Base-by-base conservation (phyloP, 2,888 invertebrate species). In the Syritta pipiens region DNA sequence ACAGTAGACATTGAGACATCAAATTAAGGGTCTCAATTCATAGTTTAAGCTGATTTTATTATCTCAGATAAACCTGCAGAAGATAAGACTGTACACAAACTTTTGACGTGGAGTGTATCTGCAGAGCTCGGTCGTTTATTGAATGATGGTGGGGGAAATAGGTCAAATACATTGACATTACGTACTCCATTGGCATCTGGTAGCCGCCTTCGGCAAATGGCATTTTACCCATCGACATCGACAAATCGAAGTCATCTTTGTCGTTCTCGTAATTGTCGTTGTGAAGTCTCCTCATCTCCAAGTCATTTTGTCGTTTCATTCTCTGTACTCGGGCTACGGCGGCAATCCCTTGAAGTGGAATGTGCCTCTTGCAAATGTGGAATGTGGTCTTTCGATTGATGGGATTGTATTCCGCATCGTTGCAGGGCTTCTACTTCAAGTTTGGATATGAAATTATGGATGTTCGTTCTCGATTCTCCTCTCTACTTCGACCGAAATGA, bases 161-260 rank as follows among this genome's bases (percentile, higher is more conserved):
- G 79, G 79, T 79, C 79, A 79, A 79, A 60, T 74, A 26, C 55
- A 68, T 79, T 79, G 79, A 74, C 79, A 74, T 79, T 74, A 62
- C 20, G 40, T 67, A 59, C 46, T 42, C 57, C 28, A 51, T 57
- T 57, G 74, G 32, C 62, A 68, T 65, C 55, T 71, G 63, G 42
- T 28, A 22, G 14, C n/a, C 20, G 2, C 10, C 32, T 20, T 10
- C 28, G 14, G 30, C 30, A 6, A 32, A 53, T 65, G 51, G 35
- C 51, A 59, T 67, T 53, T 48, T 24, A 62, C 37, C 49, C 49
- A 59, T 32, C 71, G 10, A 10, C 20, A 10, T n/a, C 20, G 55
- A 71, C 59, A 53, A 65, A 65, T 71, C 71, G 71, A 60, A 65
- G 44, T 72, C 32, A 55, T 76, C 35, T 62, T 62, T 32, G 37